A percentile compares a stretch with the other conserved stretches of the same genome.
These are phyloP conservation scores for Columba guinea DNA, from an alignment of 2,797 vertebrate species.

Conservation along the genomic window DNA sequence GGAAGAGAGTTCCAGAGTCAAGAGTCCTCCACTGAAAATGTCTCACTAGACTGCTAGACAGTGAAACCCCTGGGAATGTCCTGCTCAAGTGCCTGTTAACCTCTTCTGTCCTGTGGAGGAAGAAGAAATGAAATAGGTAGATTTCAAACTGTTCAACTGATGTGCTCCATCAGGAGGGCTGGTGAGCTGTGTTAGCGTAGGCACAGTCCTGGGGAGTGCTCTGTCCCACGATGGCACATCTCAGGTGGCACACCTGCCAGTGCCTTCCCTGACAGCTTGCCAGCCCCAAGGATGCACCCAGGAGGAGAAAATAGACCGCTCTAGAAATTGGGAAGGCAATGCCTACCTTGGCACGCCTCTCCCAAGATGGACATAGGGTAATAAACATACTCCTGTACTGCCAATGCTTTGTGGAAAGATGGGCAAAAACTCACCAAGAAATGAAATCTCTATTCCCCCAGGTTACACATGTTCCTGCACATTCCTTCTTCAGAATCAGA, in stretches of 20 bases:
- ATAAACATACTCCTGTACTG: neutral
- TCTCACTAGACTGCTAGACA: neutral
- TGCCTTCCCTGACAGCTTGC: neutral
- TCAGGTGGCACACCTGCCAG: neutral
- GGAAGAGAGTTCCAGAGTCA: slow-evolving; percentile 19
- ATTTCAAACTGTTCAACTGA: neutral
- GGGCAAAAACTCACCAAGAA: neutral
- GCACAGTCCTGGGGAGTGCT: neutral
- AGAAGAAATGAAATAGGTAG: neutral
- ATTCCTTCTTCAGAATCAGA: neutral
- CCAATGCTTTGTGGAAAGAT: neutral
- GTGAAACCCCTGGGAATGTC: neutral
- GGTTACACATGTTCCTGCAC: neutral
- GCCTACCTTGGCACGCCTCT: neutral
- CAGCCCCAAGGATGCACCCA: neutral
- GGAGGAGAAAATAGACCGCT: neutral
- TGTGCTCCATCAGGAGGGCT: neutral
- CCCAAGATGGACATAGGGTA: neutral
- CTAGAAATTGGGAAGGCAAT: neutral
- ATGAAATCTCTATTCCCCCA: neutral
- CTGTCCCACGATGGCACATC: neutral
- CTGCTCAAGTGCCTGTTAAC: slow-evolving; percentile 20
- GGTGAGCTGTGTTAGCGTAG: neutral
- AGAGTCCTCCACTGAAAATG: slow-evolving; percentile 5
- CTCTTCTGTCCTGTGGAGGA: neutral